Evolutionary conservation across 2,797 vertebrate genomes (phyloP).

Genomic region (Xerus rutilus): DNA sequence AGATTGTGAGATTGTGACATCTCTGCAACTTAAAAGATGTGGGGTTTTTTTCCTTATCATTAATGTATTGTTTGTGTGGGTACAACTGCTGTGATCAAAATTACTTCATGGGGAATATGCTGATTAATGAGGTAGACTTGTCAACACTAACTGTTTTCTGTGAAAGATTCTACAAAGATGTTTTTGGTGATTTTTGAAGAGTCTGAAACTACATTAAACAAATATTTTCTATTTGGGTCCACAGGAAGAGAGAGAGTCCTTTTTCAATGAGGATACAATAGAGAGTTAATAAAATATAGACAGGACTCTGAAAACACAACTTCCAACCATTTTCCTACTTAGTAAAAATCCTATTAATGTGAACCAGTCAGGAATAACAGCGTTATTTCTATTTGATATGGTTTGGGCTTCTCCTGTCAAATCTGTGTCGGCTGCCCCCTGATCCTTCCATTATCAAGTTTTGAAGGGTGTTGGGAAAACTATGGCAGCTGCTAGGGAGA

Average conservation of each 20-base stretch:
- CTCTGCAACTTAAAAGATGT: slow-evolving; percentile 39
- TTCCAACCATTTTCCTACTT: slow-evolving; percentile 79
- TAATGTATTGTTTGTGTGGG: not conserved
- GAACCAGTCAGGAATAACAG: slow-evolving; percentile 84
- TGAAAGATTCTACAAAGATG: slow-evolving; percentile 6
- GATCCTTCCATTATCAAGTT: slow-evolving; percentile 75
- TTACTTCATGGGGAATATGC: not conserved
- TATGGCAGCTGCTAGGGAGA: slow-evolving; percentile 68
- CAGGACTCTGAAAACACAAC: slow-evolving; percentile 53
- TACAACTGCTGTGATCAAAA: slow-evolving; percentile 47
- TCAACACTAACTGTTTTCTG: slow-evolving; percentile 1
- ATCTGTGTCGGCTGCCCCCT: slow-evolving; percentile 76
- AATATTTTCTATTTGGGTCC: slow-evolving; percentile 28
- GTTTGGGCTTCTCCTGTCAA: slow-evolving; percentile 72
- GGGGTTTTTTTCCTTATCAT: slow-evolving; percentile 48
- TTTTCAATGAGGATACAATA: not conserved
- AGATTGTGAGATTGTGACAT: slow-evolving; percentile 16
- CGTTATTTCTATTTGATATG: slow-evolving; percentile 80
- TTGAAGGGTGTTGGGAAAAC: slow-evolving; percentile 79
- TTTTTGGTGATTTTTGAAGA: slow-evolving; percentile 46
- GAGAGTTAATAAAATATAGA: not conserved
- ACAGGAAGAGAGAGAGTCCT: slow-evolving; percentile 36
- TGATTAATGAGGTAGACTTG: not conserved
- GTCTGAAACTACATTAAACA: not conserved
- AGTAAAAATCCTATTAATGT: slow-evolving; percentile 83